Percentiles rank a stretch among this genome's conserved stretches.
phyloP scores from a whole-genome alignment of 2,797 vertebrate genomes.

The Etheostoma perlongum region DNA sequence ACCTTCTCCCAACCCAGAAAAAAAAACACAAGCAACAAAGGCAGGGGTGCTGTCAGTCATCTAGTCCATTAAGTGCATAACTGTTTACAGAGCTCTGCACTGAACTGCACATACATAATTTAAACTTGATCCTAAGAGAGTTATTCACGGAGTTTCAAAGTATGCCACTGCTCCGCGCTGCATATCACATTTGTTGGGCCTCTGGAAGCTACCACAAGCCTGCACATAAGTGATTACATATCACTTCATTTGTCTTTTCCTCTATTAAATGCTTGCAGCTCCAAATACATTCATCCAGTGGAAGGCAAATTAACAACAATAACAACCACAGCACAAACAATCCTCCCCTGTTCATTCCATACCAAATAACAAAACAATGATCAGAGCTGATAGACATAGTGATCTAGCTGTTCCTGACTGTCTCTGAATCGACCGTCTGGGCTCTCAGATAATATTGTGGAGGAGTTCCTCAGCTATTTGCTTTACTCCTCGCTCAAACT shows the following conservation, averaged over 20 bases:
- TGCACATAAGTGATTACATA: slow-evolving; percentile 42
- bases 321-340: slow-evolving; percentile 43
- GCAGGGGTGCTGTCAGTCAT: slow-evolving; percentile 75
- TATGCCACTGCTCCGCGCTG: slow-evolving; percentile 51
- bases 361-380: slow-evolving; percentile 56
- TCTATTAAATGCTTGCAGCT: slow-evolving; percentile 55
- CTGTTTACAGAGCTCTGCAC: slow-evolving; percentile 79
- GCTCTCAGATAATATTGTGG: slow-evolving; percentile 53
- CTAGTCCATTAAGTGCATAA: slow-evolving; percentile 80
- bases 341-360: slow-evolving; percentile 25
- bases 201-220: slow-evolving; percentile 45
- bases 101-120: slow-evolving; percentile 83
- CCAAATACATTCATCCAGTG: slow-evolving; percentile 41
- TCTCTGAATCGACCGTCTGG: slow-evolving; percentile 46
- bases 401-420: slow-evolving; percentile 42
- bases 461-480: slow-evolving; percentile 58
- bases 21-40: slow-evolving; percentile 22
- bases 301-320: slow-evolving; percentile 57
- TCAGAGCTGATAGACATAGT: slow-evolving; percentile 57
- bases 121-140: slow-evolving; percentile 73
- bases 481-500: slow-evolving; percentile 50
- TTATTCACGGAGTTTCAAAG: slow-evolving; percentile 61
- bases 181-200: slow-evolving; percentile 55
- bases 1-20: slow-evolving; percentile 37
- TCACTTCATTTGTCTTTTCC: slow-evolving; percentile 52